Evolutionary conservation across 2,113 vertebrate genomes (phyloP), one percentile per base, ranked within the genome.

Genomic region (Butastur rufipennis): DNA sequence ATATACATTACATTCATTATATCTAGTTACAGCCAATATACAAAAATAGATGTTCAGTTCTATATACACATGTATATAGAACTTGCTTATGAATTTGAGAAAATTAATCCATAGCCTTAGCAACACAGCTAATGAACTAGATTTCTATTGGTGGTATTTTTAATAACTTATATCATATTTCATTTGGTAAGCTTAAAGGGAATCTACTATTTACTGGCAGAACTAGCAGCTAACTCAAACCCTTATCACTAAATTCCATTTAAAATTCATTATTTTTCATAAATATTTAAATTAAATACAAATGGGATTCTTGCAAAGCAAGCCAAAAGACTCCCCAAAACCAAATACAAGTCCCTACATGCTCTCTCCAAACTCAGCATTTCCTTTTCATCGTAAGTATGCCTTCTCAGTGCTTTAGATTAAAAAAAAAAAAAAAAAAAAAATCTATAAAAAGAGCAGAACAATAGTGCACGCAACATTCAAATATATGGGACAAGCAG

Each of bases 211-310:
- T 93, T 95, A 84, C 31, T 47, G 29, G 29, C 11, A 81, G 55
- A 92, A 88, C 8, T 23, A 63, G 31, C 38, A 59, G 89, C 43
- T 90, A 88, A 74, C 55, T 88, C 52, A 88, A 86, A 92, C 9
- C 11, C 2, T 77, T 86, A 67, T 88, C 32, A 47, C 27, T 67
- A 50, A 81, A 92, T 92, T 71, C 40, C 45, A 73, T 92, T 95
- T 89, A 81, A 97, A 93, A 90, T 81, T 77, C 50, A 73, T 55
- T 81, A 71, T 90, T 83, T 94, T 62, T 86, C 72, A 92, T 81
- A 91, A 92, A 95, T 90, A 90, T 81, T 92, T 72, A 40, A 93
- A 94, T 58, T 45, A 83, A 96, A 95, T 50, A 42, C 50, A 95
- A 93, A 93, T 3, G 5, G 11, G 6, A 71, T 67, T 62, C 61